Base-by-base conservation (phyloP, 2,113 vertebrate species). In the Merops nubicus region DNA sequence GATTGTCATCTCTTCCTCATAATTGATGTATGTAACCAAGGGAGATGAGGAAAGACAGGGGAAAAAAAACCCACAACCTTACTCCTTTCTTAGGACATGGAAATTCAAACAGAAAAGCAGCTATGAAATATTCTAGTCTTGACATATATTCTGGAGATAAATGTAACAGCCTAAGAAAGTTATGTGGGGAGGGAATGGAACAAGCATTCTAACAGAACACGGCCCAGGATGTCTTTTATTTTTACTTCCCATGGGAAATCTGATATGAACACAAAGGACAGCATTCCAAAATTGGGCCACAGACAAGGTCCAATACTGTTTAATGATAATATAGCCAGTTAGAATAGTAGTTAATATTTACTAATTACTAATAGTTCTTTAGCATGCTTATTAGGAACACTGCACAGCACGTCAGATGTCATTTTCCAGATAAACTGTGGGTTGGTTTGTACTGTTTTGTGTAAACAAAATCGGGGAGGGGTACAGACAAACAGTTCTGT, bases 401-500 rank as follows among this genome's bases (percentile, higher is more conserved):
- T 25, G 25, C 1, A n/a, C n/a, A n/a, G n/a, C n/a, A n/a, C n/a
- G n/a, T n/a, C n/a, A n/a, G n/a, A n/a, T n/a, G n/a, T n/a, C 15
- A 14, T 59, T 70, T 87, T 62, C 17, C 12, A 31, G 73, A 48
- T 64, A 56, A 62, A 56, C 2, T 12, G 56, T 21, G 9, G 20
- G 18, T 70, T 60, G 45, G 29, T 62, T 67, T 79, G 20, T 65
- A 47, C 26, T 3, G 42, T 72, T 82, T 59, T n/a, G 14, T 64
- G 8, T 79, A n/a, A 51, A n/a, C 11, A 29, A 6, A 34, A n/a
- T 21, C 42, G 28, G 34, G 21, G 38, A 43, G 8, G 45, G 0
- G 0, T 14, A 20, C 7, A 11, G 38, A 9, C 34, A 85, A 54
- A 72, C 1, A 2, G 3, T 40, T 70, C n/a, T 4, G 3, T 43